Evolutionary conservation across 2,888 invertebrate genomes (phyloP), one percentile per base, ranked within the genome.

Genomic region (Leistus spinibarbis): DNA sequence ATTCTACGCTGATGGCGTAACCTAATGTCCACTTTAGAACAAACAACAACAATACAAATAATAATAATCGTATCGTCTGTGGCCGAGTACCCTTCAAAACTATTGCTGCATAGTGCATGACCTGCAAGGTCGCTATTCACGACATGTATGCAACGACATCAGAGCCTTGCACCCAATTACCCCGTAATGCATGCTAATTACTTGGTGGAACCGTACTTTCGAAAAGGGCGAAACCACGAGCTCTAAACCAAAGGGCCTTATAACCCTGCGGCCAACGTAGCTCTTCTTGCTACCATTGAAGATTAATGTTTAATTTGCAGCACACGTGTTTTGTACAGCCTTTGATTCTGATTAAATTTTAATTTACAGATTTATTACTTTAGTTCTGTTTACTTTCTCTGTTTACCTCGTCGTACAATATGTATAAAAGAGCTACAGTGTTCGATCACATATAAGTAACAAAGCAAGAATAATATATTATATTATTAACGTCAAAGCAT

Each of bases 121-220:
- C 60, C 60, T 60, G 20, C 40, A 40, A 40, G 56, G 20, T 16
- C 17, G 60, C 60, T 60, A 60, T 7, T 19, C 4, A 20, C 19
- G 20, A 22, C 20, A 16, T 60, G 60, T 17, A 40, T 40, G 13
- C 7, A 7, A 24, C 40, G 7, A 40, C 7, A 40, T 19, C 10
- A 5, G 13, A n/a, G 19, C 40, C 24, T 16, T 40, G 40, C 65
- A 16, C 9, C 24, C 66, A 66, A 66, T 66, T 66, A 66, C 27
- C n/a, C 40, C 40, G 24, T 66, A 66, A 66, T 66, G 66, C 66
- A 66, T 66, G 66, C 40, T 66, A 66, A 66, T 66, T 66, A 66
- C 66, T 66, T 66, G 40, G 66, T 53, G 27, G 17, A 66, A 66
- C 66, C 66, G 66, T 40, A 66, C 66, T 66, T 66, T 66, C 66